Conservation (phyloP, 2,113 vertebrate genomes). For the Pluvialis apricaria region DNA sequence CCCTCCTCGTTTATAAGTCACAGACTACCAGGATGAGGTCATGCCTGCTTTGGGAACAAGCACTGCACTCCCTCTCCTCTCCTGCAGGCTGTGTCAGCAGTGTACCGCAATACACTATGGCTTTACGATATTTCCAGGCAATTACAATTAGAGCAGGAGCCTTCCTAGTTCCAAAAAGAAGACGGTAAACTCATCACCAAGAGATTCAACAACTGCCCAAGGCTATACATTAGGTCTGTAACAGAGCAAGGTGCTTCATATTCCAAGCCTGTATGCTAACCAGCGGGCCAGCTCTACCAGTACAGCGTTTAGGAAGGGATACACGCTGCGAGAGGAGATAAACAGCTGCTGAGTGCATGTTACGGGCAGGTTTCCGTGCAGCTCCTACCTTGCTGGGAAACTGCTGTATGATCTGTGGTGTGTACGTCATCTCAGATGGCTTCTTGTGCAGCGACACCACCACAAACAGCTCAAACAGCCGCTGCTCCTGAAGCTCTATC, state of each 20-base stretch:
- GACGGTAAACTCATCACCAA: not conserved
- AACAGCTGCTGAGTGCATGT: not conserved
- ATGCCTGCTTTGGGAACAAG: not conserved
- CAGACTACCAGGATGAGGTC: not conserved
- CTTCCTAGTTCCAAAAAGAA: not conserved
- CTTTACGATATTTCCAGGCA: not conserved
- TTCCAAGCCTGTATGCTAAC: not conserved
- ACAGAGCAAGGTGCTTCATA: not conserved
- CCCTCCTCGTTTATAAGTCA: not conserved
- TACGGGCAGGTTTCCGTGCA: not conserved
- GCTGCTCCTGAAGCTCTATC: conserved; percentile 92
- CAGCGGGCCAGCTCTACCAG: not conserved
- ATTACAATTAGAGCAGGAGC: not conserved
- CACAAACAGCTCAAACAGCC: conserved; percentile 93
- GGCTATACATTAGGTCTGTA: not conserved
- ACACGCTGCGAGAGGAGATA: not conserved
- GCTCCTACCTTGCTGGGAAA: conserved; percentile 89
- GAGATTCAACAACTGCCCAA: not conserved
- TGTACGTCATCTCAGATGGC: conserved; percentile 76
- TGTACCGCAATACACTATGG: not conserved
- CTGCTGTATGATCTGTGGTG: conserved; percentile 91
- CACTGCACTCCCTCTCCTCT: not conserved
- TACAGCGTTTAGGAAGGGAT: not conserved
- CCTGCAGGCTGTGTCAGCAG: not conserved
- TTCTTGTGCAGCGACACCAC: conserved; percentile 93